Evolutionary conservation across 2,113 vertebrate genomes (phyloP).

Genomic region (Oncorhynchus tshawytscha): DNA sequence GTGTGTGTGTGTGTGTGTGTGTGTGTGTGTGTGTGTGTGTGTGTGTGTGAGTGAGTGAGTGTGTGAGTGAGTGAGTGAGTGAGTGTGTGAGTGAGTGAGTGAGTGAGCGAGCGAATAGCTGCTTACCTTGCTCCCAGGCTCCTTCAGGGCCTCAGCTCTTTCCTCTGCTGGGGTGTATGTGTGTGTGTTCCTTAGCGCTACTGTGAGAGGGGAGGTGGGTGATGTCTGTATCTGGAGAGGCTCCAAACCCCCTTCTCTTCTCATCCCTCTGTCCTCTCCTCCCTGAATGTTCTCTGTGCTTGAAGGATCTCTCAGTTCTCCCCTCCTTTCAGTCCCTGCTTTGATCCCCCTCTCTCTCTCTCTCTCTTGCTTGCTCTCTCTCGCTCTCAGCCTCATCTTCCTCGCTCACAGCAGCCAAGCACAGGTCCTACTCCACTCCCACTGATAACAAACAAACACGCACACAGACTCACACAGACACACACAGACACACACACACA

Average conservation of each 20-base stretch:
- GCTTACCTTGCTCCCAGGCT: slow-evolving; percentile 67
- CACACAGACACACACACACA: slow-evolving; percentile 38
- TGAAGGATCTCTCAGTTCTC: slow-evolving; percentile 56
- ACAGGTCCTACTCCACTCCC: slow-evolving; percentile 69
- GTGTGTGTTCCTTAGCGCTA: slow-evolving; percentile 7
- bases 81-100: neutral
- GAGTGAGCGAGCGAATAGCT: slow-evolving; percentile 23
- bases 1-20: neutral
- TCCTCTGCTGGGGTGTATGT: neutral
- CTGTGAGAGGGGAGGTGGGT: slow-evolving; percentile 16
- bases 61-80: neutral
- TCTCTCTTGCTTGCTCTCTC: neutral
- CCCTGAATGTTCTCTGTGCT: slow-evolving; percentile 66
- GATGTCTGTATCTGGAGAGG: slow-evolving; percentile 10
- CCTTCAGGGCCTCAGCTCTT: slow-evolving; percentile 41
- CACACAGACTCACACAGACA: neutral
- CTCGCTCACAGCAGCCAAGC: slow-evolving; percentile 67
- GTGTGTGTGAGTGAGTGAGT: neutral
- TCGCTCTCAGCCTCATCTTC: slow-evolving; percentile 52
- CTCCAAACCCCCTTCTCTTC: slow-evolving; percentile 29
- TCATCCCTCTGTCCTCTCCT: slow-evolving; percentile 39
- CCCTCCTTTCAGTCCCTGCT: slow-evolving; percentile 68
- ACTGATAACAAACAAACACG: slow-evolving; percentile 39
- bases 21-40: slow-evolving; percentile 1
- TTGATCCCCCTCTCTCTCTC: slow-evolving; percentile 48